phyloP scores from a whole-genome alignment of 2,113 vertebrate genomes.

The Pelmatolapia mariae region DNA sequence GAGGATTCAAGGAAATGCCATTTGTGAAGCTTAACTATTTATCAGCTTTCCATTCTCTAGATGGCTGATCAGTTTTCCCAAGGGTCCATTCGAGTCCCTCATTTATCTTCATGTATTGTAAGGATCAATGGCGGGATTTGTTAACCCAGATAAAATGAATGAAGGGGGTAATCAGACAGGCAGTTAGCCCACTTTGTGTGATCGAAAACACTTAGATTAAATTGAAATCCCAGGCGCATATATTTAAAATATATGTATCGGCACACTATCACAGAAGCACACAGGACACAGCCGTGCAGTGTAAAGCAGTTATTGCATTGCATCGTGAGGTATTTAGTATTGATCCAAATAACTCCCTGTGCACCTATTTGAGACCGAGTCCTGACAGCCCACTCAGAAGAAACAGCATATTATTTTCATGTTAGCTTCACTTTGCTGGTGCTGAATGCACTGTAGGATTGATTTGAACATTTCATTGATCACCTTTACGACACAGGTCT shows the following conservation, averaged over 20 bases:
- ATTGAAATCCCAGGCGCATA: background rate
- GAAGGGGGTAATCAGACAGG: slow-evolving; percentile 13
- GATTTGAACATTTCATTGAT: slow-evolving; percentile 27
- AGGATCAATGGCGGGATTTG: slow-evolving; percentile 47
- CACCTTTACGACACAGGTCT: background rate
- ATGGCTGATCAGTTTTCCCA: slow-evolving; percentile 20
- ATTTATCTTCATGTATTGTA: background rate
- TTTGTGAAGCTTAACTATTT: slow-evolving; percentile 18
- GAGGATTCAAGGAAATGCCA: background rate
- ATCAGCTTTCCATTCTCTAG: background rate
- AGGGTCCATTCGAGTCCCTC: background rate
- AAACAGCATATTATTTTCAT: background rate
- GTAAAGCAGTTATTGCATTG: background rate
- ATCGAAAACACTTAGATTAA: background rate
- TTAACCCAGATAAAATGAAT: slow-evolving; percentile 25
- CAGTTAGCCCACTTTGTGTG: background rate
- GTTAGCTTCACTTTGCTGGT: background rate
- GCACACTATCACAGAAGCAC: background rate
- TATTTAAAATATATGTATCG: background rate
- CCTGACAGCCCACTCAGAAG: background rate
- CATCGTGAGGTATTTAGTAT: background rate
- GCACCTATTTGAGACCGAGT: background rate
- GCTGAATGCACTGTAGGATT: background rate
- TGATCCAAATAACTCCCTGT: slow-evolving; percentile 1
- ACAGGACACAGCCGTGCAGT: background rate